phyloP scores from a whole-genome alignment of 2,113 vertebrate genomes.

The Aleadryas rufinucha region DNA sequence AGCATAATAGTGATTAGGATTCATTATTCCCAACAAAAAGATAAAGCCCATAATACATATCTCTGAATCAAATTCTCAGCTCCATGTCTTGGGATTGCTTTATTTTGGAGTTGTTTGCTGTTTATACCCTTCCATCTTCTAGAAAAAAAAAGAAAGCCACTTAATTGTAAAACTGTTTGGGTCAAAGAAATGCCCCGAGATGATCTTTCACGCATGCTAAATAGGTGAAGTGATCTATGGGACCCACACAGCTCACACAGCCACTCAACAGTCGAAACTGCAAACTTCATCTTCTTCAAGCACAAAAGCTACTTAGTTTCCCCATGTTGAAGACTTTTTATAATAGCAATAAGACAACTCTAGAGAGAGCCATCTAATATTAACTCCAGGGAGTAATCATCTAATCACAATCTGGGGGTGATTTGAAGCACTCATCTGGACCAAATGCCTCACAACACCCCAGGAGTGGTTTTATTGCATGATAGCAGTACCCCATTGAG shows the following conservation, averaged over 20 bases:
- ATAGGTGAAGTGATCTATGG: slow-evolving; percentile 25
- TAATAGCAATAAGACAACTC: slow-evolving; percentile 58
- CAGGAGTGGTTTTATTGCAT: slow-evolving; percentile 62
- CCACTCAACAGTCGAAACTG: background rate
- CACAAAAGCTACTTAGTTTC: slow-evolving; percentile 24
- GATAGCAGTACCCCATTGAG: slow-evolving; percentile 63
- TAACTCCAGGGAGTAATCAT: slow-evolving; percentile 68
- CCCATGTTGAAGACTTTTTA: slow-evolving; percentile 52
- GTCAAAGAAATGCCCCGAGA: slow-evolving; percentile 2
- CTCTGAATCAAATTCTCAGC: background rate
- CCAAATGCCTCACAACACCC: slow-evolving; percentile 65
- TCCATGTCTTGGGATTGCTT: background rate
- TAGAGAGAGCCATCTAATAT: slow-evolving; percentile 46
- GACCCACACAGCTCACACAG: background rate
- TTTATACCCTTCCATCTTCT: background rate
- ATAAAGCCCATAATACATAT: background rate
- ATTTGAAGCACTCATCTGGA: slow-evolving; percentile 68
- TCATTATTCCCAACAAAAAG: slow-evolving; percentile 27
- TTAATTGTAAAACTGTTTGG: slow-evolving; percentile 27
- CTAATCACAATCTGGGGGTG: slow-evolving; percentile 67
- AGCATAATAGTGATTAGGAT: background rate
- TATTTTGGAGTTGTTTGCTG: slow-evolving; percentile 15
- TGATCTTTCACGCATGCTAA: slow-evolving; percentile 22
- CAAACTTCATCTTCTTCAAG: slow-evolving; percentile 23
- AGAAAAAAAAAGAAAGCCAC: background rate